These are phyloP conservation scores for Eumerus sabulonum DNA, from an alignment of 2,888 invertebrate species.

Conservation along the genomic window DNA sequence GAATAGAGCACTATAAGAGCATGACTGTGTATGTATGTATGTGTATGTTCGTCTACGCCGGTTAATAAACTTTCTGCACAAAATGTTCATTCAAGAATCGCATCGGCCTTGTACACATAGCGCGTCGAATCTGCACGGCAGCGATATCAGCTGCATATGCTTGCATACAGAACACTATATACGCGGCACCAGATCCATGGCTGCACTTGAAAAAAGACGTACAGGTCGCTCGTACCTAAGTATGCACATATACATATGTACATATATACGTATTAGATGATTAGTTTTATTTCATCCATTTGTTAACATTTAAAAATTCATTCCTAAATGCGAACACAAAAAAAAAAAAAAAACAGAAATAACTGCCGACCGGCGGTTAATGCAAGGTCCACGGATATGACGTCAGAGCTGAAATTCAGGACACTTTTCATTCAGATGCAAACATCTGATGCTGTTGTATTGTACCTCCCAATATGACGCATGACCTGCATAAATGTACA, in stretches of 20 bases:
- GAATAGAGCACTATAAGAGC: background rate
- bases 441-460: conserved; percentile 27
- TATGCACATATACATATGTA: background rate
- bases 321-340: no score
- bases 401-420: conserved; percentile 57
- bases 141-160: conserved; percentile 25
- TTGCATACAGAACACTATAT: background rate
- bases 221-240: background rate
- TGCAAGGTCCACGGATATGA: conserved; percentile 56
- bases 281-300: no score
- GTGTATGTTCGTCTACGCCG: conserved; percentile 40
- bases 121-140: conserved; percentile 41
- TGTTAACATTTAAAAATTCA: no score
- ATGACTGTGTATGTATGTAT: conserved; percentile 29
- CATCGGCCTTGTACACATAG: conserved; percentile 34
- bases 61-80: conserved; percentile 65
- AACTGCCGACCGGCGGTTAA: conserved; percentile 38
- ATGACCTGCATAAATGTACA: conserved; percentile 23
- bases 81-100: conserved; percentile 66
- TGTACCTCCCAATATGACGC: conserved; percentile 46
- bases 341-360: no score
- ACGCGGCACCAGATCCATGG: conserved; percentile 14
- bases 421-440: conserved; percentile 60
- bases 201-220: conserved; percentile 25
- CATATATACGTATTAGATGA: no score